These are phyloP conservation scores for Crotalus adamanteus DNA, from an alignment of 2,797 vertebrate genomes.

Conservation along the genomic window DNA sequence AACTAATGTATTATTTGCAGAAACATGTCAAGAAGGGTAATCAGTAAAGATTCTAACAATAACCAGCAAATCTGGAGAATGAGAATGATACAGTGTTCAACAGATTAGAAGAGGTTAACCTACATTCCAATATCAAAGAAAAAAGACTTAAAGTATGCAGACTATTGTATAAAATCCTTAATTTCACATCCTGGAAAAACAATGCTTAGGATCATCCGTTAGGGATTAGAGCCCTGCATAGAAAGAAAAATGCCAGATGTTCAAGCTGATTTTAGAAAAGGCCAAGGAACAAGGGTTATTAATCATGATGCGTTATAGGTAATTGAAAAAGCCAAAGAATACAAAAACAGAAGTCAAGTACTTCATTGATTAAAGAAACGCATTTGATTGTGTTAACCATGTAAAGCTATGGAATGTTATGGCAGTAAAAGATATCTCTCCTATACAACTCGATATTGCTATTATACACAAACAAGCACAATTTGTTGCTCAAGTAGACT, in stretches of 20 bases:
- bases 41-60: background rate
- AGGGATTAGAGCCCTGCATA: background rate
- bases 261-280: background rate
- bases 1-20: background rate
- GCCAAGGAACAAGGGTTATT: background rate
- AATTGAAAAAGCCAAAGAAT: background rate
- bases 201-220: background rate
- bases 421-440: background rate
- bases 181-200: background rate
- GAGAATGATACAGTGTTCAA: background rate
- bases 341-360: background rate
- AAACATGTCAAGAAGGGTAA: background rate
- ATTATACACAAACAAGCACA: background rate
- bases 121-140: background rate
- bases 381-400: background rate
- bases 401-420: background rate
- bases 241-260: background rate
- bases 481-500: background rate
- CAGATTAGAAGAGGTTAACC: background rate
- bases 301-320: background rate
- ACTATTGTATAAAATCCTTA: background rate
- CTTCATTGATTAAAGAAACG: background rate
- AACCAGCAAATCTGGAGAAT: background rate
- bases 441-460: background rate
- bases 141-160: background rate